Percentiles rank a stretch among this genome's conserved stretches.
phyloP scores from a whole-genome alignment of 2,113 vertebrate species.

The Microtus montanus region DNA sequence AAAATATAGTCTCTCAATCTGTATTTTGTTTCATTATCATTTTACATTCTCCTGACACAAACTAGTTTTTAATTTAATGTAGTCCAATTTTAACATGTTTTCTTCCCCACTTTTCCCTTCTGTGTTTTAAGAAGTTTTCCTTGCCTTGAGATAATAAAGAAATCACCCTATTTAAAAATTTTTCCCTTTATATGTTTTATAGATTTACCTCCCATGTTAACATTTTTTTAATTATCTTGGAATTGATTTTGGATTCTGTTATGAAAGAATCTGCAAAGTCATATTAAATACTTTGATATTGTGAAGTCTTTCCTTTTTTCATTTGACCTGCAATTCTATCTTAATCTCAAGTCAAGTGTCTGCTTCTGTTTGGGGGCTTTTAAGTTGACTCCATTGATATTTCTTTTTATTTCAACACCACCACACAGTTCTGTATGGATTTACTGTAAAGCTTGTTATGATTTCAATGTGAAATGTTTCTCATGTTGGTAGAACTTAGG shows the following conservation, averaged over 20 bases:
- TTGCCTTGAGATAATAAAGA: background rate
- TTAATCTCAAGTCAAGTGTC: constrained; percentile 6
- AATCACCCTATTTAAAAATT: background rate
- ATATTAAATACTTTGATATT: background rate
- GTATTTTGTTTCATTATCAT: constrained; percentile 48
- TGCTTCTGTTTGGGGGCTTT: background rate
- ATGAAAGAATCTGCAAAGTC: background rate
- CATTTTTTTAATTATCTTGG: constrained; percentile 36
- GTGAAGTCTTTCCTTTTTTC: background rate
- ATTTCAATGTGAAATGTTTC: background rate
- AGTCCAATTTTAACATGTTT: constrained; percentile 27
- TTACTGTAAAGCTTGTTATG: background rate
- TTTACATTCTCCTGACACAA: constrained; percentile 25
- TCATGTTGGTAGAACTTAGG: background rate
- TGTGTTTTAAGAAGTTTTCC: background rate
- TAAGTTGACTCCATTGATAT: background rate
- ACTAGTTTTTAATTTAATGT: constrained; percentile 23
- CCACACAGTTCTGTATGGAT: background rate
- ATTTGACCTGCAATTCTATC: background rate
- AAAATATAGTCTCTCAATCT: constrained; percentile 29
- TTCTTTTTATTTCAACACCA: background rate
- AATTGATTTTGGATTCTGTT: constrained; percentile 43
- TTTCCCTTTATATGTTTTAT: constrained; percentile 25
- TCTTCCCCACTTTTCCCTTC: background rate
- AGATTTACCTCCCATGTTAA: background rate